These are phyloP conservation scores for Agonum fuliginosum DNA, from an alignment of 2,888 invertebrate species.

Conservation along the genomic window DNA sequence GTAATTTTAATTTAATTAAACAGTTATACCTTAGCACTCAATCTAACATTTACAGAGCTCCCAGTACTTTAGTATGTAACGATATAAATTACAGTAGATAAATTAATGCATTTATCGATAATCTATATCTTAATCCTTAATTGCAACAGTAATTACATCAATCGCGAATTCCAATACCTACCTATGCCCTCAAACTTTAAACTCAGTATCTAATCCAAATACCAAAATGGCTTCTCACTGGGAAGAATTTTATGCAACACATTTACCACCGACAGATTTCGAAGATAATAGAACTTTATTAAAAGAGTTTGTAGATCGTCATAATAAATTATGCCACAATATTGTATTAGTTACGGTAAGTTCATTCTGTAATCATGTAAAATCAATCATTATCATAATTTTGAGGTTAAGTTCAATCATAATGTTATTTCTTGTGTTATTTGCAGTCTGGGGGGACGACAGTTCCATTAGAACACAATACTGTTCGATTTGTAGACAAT, in stretches of 20 bases:
- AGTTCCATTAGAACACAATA: conserved; percentile 96
- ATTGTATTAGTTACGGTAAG: conserved; percentile 88
- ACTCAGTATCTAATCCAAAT: not conserved
- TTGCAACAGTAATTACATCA: not conserved
- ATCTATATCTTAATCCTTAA: conserved; percentile 13
- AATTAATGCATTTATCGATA: conserved; percentile 15
- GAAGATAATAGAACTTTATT: conserved; percentile 82
- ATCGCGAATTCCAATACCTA: not conserved
- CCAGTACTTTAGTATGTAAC: not conserved
- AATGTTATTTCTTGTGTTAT: conserved; percentile 15
- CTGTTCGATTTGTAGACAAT: conserved; percentile 98
- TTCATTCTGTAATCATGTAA: conserved; percentile 62
- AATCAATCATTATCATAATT: not conserved
- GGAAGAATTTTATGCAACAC: conserved; percentile 90
- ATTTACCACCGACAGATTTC: conserved; percentile 86
- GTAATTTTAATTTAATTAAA: conserved; percentile 40
- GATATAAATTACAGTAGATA: conserved; percentile 4
- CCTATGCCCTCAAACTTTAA: not conserved
- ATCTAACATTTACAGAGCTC: not conserved
- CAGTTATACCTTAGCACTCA: conserved; percentile 21
- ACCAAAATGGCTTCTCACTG: conserved; percentile 76
- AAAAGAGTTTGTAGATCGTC: conserved; percentile 84
- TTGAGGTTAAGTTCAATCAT: conserved; percentile 33
- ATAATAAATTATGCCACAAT: conserved; percentile 80
- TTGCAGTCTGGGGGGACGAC: conserved; percentile 96